Base-by-base conservation (phyloP, 2,113 vertebrate genomes). In the Notothenia coriiceps region DNA sequence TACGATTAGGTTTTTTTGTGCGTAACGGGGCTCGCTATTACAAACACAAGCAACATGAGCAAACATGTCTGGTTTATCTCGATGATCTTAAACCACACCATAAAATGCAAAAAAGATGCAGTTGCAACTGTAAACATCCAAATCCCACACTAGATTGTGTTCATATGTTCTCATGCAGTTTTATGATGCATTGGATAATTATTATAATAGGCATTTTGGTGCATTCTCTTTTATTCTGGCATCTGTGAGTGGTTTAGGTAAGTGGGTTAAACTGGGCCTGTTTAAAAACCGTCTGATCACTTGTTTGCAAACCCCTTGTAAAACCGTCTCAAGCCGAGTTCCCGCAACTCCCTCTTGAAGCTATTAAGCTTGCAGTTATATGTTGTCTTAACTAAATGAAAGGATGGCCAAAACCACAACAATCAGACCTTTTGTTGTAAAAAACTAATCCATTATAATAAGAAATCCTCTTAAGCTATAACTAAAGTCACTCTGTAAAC, bases 41-140 rank as follows among this genome's bases (percentile, higher is more conserved):
- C 40, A n/a, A 62, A 33, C 47, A 25, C 13, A 44, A n/a, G 55
- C n/a, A 18, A 6, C 52, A 20, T 5, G 5, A 51, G 55, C 12
- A 70, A 72, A 76, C 18, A 59, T 54, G 33, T 51, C 66, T 51
- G 55, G 50, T 57, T 66, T 0, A 51, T 56, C 12, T 43, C 43
- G 47, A 3, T 68, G 61, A 63, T 67, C 22, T 29, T 6, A 43
- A 67, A 63, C 77, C 70, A 60, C 47, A 50, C 69, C 46, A 72
- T 57, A 15, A 55, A n/a, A 49, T 63, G 54, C 14, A 17, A 47
- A 73, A 54, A 69, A 33, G 12, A 25, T 40, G 15, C 25, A 43
- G 33, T 11, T 70, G 6, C 40, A 13, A 69, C 25, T 46, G 67
- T 29, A 40, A 56, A 68, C n/a, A 47, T 17, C n/a, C 49, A 22